phyloP scores from a whole-genome alignment of 2,888 invertebrate genomes.

The Andrena bicolor region DNA sequence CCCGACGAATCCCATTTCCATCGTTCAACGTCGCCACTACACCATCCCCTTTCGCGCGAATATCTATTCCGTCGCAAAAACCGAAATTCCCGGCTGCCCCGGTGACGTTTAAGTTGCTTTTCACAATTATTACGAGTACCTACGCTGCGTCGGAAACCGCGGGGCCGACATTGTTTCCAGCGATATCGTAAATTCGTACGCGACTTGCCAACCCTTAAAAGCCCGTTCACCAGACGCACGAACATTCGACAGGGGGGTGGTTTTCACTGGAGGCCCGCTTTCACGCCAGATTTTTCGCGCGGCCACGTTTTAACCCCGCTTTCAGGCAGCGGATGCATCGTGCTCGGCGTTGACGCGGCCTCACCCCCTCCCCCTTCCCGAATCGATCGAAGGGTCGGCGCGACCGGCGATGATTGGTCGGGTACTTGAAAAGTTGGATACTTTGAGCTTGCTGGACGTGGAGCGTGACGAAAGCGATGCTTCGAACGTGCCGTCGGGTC shows the following conservation, averaged over 20 bases:
- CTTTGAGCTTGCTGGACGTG: too few relatives aligned
- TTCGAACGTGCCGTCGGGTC: too few relatives aligned
- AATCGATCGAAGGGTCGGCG: conserved; percentile 13
- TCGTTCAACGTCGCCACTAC: neutral
- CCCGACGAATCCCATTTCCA: neutral
- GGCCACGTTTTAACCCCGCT: too few relatives aligned
- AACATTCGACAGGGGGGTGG: neutral
- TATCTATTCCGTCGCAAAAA: neutral
- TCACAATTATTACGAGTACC: neutral
- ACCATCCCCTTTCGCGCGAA: neutral
- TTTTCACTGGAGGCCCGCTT: neutral
- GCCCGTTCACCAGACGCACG: neutral
- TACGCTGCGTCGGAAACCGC: neutral
- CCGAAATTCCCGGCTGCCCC: neutral
- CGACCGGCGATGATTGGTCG: too few relatives aligned
- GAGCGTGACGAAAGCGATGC: too few relatives aligned
- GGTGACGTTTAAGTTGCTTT: neutral
- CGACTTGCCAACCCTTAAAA: neutral
- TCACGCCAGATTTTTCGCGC: too few relatives aligned
- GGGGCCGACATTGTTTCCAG: neutral
- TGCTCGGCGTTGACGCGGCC: too few relatives aligned
- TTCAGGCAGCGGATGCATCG: too few relatives aligned
- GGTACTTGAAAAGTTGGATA: too few relatives aligned
- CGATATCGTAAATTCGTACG: conserved; percentile 13
- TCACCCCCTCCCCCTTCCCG: neutral